These are phyloP conservation scores for Chaetophractus vellerosus DNA, from an alignment of 2,797 vertebrate species.

Conservation along the genomic window DNA sequence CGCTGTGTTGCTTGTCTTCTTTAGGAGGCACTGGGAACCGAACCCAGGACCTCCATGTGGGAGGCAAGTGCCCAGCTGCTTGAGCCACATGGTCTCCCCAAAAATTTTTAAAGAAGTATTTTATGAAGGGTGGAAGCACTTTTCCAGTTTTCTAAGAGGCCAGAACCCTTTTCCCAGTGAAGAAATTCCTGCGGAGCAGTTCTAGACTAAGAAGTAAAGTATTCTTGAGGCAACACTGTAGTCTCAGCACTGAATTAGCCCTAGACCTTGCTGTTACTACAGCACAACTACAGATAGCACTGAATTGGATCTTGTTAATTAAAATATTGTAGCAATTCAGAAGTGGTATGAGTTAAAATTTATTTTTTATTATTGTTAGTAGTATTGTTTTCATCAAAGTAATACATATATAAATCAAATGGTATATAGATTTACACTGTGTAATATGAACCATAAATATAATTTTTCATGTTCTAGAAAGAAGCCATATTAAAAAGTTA, in stretches of 20 bases:
- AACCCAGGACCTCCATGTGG: too few species aligned
- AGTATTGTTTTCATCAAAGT: too few species aligned
- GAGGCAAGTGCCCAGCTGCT: too few species aligned
- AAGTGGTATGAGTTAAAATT: background rate
- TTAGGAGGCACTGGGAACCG: too few species aligned
- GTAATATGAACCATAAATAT: too few species aligned
- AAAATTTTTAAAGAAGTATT: constrained; percentile 28
- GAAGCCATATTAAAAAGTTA: too few species aligned
- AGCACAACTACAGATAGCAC: background rate
- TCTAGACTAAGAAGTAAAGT: background rate
- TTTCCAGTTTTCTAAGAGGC: background rate
- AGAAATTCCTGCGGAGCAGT: background rate
- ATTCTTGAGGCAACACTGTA: background rate
- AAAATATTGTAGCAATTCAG: constrained; percentile 11
- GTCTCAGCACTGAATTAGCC: constrained; percentile 16
- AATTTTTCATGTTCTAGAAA: too few species aligned
- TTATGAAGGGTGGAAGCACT: background rate
- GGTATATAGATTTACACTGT: too few species aligned
- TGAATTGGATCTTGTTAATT: constrained; percentile 6
- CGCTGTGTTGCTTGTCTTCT: too few species aligned
- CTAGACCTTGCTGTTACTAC: background rate
- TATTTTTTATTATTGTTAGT: background rate
- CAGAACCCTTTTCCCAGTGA: background rate
- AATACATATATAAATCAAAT: too few species aligned
- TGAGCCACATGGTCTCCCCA: too few species aligned